Conservation (phyloP, 35 echinoderm and acorn worm species). For the Amphiura filiformis region DNA sequence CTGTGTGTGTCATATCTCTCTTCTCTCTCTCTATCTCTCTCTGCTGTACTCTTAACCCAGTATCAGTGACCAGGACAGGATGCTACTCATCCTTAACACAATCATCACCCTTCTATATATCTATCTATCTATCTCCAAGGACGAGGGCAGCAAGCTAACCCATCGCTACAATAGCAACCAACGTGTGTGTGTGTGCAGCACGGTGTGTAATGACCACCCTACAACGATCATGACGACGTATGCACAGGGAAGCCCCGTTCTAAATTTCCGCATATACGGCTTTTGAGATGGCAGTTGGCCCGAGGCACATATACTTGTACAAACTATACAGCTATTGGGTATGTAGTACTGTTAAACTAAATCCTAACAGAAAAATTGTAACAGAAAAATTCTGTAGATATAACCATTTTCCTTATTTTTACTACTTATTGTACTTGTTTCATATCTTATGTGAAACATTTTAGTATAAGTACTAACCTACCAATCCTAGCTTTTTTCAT, state of each 20-base stretch:
- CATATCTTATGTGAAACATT: too few relatives aligned
- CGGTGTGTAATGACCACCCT: neutral
- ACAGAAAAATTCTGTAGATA: too few relatives aligned
- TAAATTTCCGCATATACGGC: neutral
- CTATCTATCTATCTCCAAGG: neutral
- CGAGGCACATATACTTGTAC: neutral
- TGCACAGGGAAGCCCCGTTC: neutral
- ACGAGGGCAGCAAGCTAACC: neutral
- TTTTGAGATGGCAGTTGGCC: neutral
- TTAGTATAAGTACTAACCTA: too few relatives aligned
- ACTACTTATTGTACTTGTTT: too few relatives aligned
- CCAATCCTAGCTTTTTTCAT: too few relatives aligned
- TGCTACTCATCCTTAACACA: neutral
- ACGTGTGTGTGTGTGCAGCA: too few relatives aligned
- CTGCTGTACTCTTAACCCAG: neutral
- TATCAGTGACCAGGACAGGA: neutral
- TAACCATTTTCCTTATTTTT: too few relatives aligned
- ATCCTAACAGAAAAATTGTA: too few relatives aligned
- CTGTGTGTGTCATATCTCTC: neutral
- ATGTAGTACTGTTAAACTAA: neutral
- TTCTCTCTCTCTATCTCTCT: neutral
- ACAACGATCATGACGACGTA: neutral
- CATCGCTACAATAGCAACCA: neutral
- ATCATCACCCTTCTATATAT: neutral
- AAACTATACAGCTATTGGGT: neutral